These are phyloP conservation scores for Mus pahari DNA, from an alignment of 2,113 vertebrate genomes.

Conservation along the genomic window DNA sequence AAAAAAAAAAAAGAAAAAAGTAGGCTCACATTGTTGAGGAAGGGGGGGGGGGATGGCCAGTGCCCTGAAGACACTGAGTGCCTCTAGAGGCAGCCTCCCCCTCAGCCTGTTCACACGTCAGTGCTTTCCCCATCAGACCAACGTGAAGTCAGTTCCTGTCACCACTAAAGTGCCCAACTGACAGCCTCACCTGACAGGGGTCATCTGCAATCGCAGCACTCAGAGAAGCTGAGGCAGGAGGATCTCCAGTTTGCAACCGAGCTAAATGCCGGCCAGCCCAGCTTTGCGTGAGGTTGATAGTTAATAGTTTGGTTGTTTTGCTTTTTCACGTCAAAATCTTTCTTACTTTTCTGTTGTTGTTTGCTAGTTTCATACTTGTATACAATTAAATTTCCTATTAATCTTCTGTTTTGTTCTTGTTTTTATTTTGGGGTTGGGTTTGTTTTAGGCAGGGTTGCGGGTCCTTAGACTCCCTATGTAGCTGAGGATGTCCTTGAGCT, in stretches of 20 bases:
- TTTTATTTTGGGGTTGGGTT: neutral
- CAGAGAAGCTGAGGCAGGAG: neutral
- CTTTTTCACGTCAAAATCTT: neutral
- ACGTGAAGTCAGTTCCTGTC: slow-evolving; percentile 28
- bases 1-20: too few species aligned
- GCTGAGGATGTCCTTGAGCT: neutral
- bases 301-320: neutral
- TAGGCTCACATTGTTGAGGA: too few species aligned
- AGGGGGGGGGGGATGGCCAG: neutral
- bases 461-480: neutral
- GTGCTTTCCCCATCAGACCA: neutral
- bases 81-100: neutral
- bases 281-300: neutral
- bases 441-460: neutral
- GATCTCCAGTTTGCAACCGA: neutral
- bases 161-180: neutral
- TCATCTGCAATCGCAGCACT: neutral
- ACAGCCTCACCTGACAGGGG: neutral
- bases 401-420: neutral
- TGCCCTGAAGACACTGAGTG: neutral
- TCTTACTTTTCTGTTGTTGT: neutral
- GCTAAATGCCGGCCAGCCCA: neutral
- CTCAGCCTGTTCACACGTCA: neutral
- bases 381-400: neutral
- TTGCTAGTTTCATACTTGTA: neutral